Evolutionary conservation across 2,797 vertebrate species (phyloP).

Genomic region (Galago senegalensis): DNA sequence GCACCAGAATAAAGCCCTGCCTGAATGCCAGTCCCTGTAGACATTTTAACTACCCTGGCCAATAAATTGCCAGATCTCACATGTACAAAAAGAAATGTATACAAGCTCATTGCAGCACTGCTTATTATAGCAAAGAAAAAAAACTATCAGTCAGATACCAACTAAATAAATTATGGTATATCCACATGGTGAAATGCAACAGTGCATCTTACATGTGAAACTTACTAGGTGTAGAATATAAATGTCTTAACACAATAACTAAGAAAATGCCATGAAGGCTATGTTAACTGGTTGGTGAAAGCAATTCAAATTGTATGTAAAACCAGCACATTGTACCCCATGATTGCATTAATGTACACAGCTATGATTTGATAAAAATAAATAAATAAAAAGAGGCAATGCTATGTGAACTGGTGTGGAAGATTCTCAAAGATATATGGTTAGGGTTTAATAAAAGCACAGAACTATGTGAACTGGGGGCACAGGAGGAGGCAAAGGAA

Average conservation of each 20-base stretch:
- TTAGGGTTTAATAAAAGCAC: background rate
- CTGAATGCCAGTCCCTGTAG: background rate
- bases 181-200: background rate
- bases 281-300: too few relatives aligned
- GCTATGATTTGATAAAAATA: too few relatives aligned
- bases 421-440: background rate
- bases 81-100: background rate
- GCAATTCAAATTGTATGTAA: too few relatives aligned
- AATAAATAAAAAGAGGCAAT: too few relatives aligned
- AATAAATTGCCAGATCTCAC: background rate
- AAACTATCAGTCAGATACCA: background rate
- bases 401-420: background rate
- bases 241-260: too few relatives aligned
- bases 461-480: background rate
- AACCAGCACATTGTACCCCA: too few relatives aligned
- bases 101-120: too few relatives aligned
- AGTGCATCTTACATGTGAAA: too few relatives aligned
- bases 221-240: too few relatives aligned
- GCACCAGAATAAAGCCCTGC: background rate
- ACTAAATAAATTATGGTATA: background rate
- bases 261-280: too few relatives aligned
- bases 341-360: too few relatives aligned
- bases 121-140: background rate
- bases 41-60: too few relatives aligned
- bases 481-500: background rate